Evolutionary conservation across 1,140 invertebrate species (phyloP), one percentile per base, ranked within the genome.

Genomic region (Oryctes rhinoceros): DNA sequence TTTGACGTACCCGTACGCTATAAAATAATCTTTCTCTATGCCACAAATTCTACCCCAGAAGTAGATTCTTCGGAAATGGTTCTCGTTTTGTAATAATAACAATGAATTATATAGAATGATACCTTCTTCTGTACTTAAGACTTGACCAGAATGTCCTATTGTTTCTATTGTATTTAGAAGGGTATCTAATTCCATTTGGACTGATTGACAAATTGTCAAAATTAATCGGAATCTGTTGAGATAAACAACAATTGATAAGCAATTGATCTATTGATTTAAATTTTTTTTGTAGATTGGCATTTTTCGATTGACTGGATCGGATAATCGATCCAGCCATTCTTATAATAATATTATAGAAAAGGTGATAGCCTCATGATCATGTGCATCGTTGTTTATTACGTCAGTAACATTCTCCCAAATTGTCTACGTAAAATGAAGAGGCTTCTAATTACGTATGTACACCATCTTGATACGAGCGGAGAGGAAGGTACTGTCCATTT

Each of bases 1-100:
- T 67, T 90, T 92, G 20, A 89, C 88, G 80, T 92, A 93, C 15
- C 94, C 94, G 84, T 91, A 94, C 3, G 93, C 92, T 59, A 96
- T 90, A 83, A 93, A 92, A 85, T 95, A 96, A 87, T 95, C 94
- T 6, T 87, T 89, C 62, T 91, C 89, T 0, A 89, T 87, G 0
- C 93, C 94, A 78, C 91, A 90, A 53, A 96, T 92, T 84, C 91
- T 90, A 1, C 94, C 94, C 93, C 93, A 94, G 81, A 94, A 94
- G 81, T 91, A 94, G 75, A 93, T 91, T 81, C 92, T 91, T 2
- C 87, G 86, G 85, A 95, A 94, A 84, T 95, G 93, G 87, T 95
- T 95, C 84, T 95, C 94, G 71, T 92, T 90, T 85, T 94, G 92
- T 18, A 95, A 86, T 75, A 94, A 86, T 13, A 92, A 87, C 0